A percentile compares a stretch with the other conserved stretches of the same genome.
phyloP scores from a whole-genome alignment of 2,113 vertebrate genomes.

The Myrmophylax atrothorax region DNA sequence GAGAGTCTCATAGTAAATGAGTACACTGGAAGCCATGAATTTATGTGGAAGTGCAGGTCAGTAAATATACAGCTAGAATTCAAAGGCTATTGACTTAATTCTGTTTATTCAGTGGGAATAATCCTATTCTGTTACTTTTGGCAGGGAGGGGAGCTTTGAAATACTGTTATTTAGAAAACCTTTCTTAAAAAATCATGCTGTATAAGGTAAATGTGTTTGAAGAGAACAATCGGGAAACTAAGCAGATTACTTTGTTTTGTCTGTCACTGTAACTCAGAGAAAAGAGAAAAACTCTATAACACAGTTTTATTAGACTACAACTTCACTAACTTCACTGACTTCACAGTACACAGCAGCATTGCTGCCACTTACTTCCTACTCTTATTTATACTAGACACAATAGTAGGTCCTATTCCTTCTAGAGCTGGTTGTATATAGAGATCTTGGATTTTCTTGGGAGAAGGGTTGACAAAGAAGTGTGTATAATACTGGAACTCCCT shows the following conservation, averaged over 20 bases:
- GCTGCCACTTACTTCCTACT: background rate
- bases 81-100: background rate
- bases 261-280: background rate
- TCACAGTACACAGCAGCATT: background rate
- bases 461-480: background rate
- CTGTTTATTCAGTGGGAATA: background rate
- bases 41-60: background rate
- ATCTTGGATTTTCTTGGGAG: background rate
- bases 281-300: background rate
- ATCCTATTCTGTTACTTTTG: background rate
- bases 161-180: background rate
- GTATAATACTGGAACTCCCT: background rate
- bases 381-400: background rate
- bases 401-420: background rate
- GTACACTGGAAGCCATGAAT: background rate
- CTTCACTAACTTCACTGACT: background rate
- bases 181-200: background rate
- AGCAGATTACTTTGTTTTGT: background rate
- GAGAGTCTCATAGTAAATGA: background rate
- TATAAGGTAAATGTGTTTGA: background rate
- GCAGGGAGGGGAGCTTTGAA: background rate
- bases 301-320: background rate
- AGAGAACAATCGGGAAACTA: background rate
- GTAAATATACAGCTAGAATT: background rate
- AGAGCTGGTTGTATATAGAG: background rate